phyloP scores from a whole-genome alignment of 2,888 invertebrate species.

The Taphrorychus bicolor region DNA sequence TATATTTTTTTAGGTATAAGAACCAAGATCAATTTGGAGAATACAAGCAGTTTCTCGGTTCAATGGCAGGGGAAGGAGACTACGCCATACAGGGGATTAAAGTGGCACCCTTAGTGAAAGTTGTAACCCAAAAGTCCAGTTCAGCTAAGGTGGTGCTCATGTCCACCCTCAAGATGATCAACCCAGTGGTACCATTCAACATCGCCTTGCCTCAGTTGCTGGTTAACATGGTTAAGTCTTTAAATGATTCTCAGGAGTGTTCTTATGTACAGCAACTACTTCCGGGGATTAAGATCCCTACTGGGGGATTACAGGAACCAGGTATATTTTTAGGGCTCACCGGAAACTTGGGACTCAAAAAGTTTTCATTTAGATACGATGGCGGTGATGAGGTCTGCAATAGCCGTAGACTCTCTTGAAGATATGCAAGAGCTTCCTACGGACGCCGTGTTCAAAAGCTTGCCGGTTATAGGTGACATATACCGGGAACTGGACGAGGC shows the following conservation, averaged over 20 bases:
- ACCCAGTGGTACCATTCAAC: constrained; percentile 2
- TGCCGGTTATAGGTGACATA: constrained; percentile 12
- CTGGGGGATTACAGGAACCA: not conserved
- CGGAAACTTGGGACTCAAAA: too few species aligned
- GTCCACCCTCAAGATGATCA: not conserved
- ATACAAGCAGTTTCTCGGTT: not conserved
- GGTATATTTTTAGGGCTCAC: too few species aligned
- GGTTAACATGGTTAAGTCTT: constrained; percentile 9
- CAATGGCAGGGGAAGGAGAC: not conserved
- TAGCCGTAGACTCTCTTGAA: too few species aligned
- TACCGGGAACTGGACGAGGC: constrained; percentile 13
- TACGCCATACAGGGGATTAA: constrained; percentile 7
- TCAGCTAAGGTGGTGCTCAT: not conserved
- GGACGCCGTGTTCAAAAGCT: not conserved
- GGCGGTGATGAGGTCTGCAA: not conserved
- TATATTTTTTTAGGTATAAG: too few species aligned
- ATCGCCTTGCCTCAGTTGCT: not conserved
- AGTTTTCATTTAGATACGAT: too few species aligned
- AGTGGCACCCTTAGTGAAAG: constrained; percentile 2
- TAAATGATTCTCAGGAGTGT: constrained; percentile 6
- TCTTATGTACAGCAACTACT: constrained; percentile 8
- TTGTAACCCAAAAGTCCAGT: not conserved
- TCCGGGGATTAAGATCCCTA: constrained; percentile 5
- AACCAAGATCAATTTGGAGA: not conserved
- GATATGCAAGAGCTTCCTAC: not conserved